Base-by-base conservation (phyloP, 1,140 invertebrate genomes). In the Sipha flava region DNA sequence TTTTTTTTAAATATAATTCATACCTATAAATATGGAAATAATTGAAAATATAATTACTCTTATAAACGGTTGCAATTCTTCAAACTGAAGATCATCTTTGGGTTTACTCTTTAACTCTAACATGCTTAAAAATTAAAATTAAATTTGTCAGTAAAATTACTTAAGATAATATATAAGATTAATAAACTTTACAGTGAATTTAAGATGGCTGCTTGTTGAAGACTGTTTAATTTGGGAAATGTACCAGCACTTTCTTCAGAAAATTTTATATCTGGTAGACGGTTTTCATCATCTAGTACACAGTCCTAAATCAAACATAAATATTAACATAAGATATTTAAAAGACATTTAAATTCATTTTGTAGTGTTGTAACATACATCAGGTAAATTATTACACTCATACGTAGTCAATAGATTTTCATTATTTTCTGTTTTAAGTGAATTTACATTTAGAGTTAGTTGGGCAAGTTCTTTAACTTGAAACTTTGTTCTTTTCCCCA, bases 401-500 rank as follows among this genome's bases (percentile, higher is more conserved):
- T 86, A 87, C 62, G 86, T 84, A 45, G 87, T 87, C 45, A 85
- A 82, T 3, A 84, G 84, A 29, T 88, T 73, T n/a, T 82, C 83
- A 82, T 85, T 77, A n/a, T 80, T 83, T 37, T 83, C 81, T 54
- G 80, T 81, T 79, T 87, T 82, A 83, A 88, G 5, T 86, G 23
- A 86, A 66, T 86, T 85, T 80, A 94, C 87, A 80, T 89, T 87
- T 0, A 98, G 84, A 23, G 91, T 89, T 45, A 98, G 86, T 84
- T 98, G 96, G 0, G 96, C 89, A 29, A 95, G 86, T 52, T 92
- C 88, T 72, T 91, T 90, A 82, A 91, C 87, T 85, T 99, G 96
- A 85, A 90, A 96, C 84, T 92, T 92, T 21, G 96, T 98, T 80
- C 96, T 88, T 85, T 94, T 95, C 10, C 96, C 96, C 64, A 98